Percentiles rank a stretch among this genome's conserved stretches.
phyloP scores from a whole-genome alignment of 2,113 vertebrate genomes.

The Ciconia stormi region DNA sequence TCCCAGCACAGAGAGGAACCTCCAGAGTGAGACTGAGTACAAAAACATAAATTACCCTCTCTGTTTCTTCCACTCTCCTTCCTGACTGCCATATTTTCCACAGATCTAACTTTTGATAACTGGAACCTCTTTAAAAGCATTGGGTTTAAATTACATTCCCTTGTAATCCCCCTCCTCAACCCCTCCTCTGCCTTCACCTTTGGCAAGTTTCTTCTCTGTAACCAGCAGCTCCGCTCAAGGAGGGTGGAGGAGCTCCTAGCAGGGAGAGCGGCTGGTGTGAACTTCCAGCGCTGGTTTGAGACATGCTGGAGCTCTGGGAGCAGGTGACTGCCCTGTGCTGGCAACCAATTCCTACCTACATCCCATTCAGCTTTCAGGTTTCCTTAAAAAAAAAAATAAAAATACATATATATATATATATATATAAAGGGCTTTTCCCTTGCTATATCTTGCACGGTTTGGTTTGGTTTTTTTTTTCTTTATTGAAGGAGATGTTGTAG shows the following conservation, averaged over 20 bases:
- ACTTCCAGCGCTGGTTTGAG: not conserved
- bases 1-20: not conserved
- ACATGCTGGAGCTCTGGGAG: not conserved
- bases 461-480: not conserved
- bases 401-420: too few species aligned
- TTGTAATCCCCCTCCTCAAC: not conserved
- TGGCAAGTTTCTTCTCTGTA: not conserved
- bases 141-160: not conserved
- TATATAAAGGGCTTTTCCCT: not conserved
- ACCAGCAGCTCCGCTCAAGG: not conserved
- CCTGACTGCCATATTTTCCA: not conserved
- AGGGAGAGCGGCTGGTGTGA: not conserved
- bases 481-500: not conserved
- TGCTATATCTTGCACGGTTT: not conserved
- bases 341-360: not conserved
- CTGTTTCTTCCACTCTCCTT: not conserved
- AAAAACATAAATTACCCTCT: not conserved
- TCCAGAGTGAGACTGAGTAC: not conserved
- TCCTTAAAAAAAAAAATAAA: not conserved
- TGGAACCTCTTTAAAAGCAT: not conserved
- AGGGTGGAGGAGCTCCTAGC: not conserved
- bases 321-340: not conserved
- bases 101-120: not conserved
- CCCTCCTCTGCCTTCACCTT: not conserved
- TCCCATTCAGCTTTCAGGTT: not conserved